These are phyloP conservation scores for Tragulus kanchil DNA, from an alignment of 2,113 vertebrate genomes.

Conservation along the genomic window DNA sequence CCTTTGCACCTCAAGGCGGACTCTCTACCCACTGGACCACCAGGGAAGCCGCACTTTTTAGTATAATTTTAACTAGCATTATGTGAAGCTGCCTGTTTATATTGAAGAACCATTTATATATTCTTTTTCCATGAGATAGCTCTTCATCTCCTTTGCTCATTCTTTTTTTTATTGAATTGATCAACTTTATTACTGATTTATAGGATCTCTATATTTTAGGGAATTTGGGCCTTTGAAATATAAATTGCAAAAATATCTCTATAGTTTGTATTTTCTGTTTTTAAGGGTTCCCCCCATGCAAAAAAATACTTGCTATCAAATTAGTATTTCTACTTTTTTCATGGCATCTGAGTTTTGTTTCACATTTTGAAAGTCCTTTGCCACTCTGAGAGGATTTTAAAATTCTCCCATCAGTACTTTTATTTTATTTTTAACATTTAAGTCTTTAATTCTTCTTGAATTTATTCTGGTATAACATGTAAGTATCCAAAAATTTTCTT, in stretches of 20 bases:
- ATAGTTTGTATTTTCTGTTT: not conserved
- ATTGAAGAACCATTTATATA: not conserved
- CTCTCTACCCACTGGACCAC: too few species aligned
- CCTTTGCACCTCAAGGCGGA: too few species aligned
- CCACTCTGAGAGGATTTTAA: not conserved
- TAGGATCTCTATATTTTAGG: not conserved
- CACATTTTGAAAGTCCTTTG: conserved; percentile 40
- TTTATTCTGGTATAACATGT: conserved; percentile 35
- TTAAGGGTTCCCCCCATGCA: not conserved
- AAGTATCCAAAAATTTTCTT: conserved; percentile 10
- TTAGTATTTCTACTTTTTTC: conserved; percentile 32
- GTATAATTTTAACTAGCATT: not conserved
- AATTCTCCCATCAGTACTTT: conserved; percentile 37
- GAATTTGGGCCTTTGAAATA: not conserved
- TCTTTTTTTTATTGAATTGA: not conserved
- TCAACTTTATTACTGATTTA: not conserved
- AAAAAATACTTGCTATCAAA: not conserved
- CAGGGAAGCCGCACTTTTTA: not conserved
- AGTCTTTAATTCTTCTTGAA: conserved; percentile 30
- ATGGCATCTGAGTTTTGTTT: not conserved
- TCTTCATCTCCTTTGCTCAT: not conserved
- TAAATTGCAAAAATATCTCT: not conserved
- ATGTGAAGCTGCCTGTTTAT: not conserved
- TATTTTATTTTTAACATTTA: conserved; percentile 58
- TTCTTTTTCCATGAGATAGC: not conserved